Evolutionary conservation across 2,888 invertebrate genomes (phyloP), one percentile per base, ranked within the genome.

Genomic region (Carpatolechia fugitivella): DNA sequence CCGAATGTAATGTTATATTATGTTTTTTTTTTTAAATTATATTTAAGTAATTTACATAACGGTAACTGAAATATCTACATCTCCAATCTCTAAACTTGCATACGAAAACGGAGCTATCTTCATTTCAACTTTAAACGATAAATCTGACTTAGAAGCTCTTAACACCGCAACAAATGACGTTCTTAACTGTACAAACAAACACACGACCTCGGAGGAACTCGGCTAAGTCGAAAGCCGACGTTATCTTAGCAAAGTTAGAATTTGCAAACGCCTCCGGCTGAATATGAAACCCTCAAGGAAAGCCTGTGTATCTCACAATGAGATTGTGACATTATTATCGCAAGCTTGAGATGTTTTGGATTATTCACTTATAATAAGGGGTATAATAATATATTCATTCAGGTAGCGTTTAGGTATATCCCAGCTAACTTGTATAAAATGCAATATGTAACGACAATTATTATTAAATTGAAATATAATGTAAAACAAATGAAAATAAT

Each of bases 181-280:
- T 31, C 51, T 55, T 55, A 51, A 36, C 38, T 50, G 30, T 46
- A 51, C 55, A 55, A 50, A 47, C 47, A 36, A 38, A 35, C 50
- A 38, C 14, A 33, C 50, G 24, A 50, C 36, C 50, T 50, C 38
- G 3, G 18, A 49, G 35, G 20, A 16, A 20, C 18, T 49, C 20
- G 20, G 35, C 35, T 49, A n/a, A 52, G 41, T 31, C 44, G 31
- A n/a, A 35, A 52, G 18, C 44, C 52, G 46, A n/a, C 76, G 80
- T 83, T 84, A 83, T 85, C 84, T 82, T 69, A 65, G 64, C 69
- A 69, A 80, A 84, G 80, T 83, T 82, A 56, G 69, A 77, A 79
- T 80, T 80, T 75, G 71, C 71, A 71, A 76, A 69, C 76, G 79
- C 82, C 78, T 63, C 64, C 63, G 74, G 82, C 72, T 65, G 78